Evolutionary conservation across 2,113 vertebrate genomes (phyloP), one percentile per base, ranked within the genome.

Genomic region (Pomatostomus ruficeps): DNA sequence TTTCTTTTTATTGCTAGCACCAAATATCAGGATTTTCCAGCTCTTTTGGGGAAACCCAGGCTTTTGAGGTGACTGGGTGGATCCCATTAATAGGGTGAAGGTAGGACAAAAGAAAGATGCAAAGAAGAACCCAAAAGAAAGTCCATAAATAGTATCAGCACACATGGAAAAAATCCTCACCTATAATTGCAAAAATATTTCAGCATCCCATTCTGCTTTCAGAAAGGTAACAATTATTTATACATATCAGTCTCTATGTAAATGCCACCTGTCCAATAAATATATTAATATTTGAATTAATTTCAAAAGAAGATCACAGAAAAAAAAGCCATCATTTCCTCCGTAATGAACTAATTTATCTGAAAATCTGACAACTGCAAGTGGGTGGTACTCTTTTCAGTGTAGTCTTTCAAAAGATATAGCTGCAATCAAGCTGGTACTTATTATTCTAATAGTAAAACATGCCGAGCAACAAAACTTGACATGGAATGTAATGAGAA

Each of bases 271-370:
- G 95, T 96, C 90, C 82, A 94, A 93, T 93, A 67, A 93, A 91
- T 93, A 95, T 88, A 94, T 94, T 95, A 96, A 97, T 96, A 96
- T 93, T 95, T 94, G 92, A 97, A 94, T 93, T 95, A 93, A 91
- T 85, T 88, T 96, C 88, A 93, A 91, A 91, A 90, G 88, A 88
- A 70, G 67, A 80, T 83, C 42, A 78, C 71, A 93, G 61, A 12
- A 22, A 75, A 58, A 91, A 95, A 65, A 54, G 15, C 36, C 82
- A 35, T 91, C 14, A 95, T 95, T 96, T 95, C 78, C 82, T 94
- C 71, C 54, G 78, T 93, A 97, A 96, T 92, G 78, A 94, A 95
- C 88, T 94, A 94, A 93, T 97, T 93, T 95, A 88, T 96, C 82
- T 93, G 92, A 94, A 91, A 96, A 91, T 96, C 63, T 96, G 95